phyloP scores from a whole-genome alignment of 2,888 invertebrate species.

The Nephrotoma appendiculata region DNA sequence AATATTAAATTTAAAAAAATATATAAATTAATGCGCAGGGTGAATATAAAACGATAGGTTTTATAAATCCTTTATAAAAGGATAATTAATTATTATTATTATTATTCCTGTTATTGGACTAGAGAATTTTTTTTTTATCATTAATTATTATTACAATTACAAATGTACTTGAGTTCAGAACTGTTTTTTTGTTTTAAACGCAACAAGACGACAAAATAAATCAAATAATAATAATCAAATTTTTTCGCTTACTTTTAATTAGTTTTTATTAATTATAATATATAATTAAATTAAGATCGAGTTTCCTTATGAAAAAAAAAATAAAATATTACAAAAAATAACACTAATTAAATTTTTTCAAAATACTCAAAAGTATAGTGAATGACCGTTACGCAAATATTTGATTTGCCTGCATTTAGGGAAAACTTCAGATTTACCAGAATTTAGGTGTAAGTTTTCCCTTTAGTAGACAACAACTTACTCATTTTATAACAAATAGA shows the following conservation, averaged over 20 bases:
- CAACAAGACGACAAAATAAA: background rate
- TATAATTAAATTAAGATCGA: background rate
- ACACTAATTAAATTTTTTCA: background rate
- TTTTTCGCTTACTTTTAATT: background rate
- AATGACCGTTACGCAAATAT: too few relatives aligned
- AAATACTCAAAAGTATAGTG: background rate
- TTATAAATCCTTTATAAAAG: background rate
- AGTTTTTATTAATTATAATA: background rate
- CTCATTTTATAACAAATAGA: too few relatives aligned
- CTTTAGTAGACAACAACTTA: too few relatives aligned
- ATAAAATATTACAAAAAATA: background rate
- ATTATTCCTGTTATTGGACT: background rate
- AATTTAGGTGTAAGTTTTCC: too few relatives aligned
- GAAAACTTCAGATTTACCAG: too few relatives aligned
- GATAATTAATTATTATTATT: background rate
- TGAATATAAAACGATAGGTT: background rate
- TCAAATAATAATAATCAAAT: background rate
- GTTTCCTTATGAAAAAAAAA: background rate
- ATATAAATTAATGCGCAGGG: background rate
- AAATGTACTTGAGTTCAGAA: background rate
- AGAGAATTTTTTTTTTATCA: background rate
- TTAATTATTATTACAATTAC: too few relatives aligned
- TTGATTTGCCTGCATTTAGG: too few relatives aligned
- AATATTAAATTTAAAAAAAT: background rate
- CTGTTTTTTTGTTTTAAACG: background rate